phyloP scores from a whole-genome alignment of 2,113 vertebrate species.

The Brachyhypopomus gauderio region DNA sequence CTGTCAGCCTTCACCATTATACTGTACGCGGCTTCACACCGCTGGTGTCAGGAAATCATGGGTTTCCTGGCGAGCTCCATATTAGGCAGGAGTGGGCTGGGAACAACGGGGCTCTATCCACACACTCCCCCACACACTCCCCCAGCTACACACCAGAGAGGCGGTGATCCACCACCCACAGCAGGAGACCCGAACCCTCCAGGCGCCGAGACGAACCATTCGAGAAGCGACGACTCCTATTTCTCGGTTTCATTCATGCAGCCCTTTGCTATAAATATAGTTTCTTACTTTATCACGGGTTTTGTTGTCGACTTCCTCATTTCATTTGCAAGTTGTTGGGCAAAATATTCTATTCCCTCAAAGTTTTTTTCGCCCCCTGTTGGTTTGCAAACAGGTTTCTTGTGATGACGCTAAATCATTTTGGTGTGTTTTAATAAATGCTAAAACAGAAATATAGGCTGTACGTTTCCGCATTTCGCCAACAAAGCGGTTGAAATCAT shows the following conservation, averaged over 20 bases:
- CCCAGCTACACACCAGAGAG: conserved; percentile 17
- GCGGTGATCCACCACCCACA: conserved; percentile 17
- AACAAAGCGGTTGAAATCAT: neutral
- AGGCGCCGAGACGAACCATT: neutral
- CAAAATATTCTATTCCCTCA: too few relatives aligned
- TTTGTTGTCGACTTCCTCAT: too few relatives aligned
- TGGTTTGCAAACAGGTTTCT: too few relatives aligned
- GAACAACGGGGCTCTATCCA: conserved; percentile 63
- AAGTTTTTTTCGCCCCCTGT: too few relatives aligned
- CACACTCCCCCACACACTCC: too few relatives aligned
- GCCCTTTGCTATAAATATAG: neutral
- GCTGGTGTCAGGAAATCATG: conserved; percentile 56
- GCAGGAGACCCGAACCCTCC: neutral
- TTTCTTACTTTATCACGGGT: too few relatives aligned
- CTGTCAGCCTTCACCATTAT: conserved; percentile 28
- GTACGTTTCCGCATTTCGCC: neutral
- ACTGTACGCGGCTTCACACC: conserved; percentile 20
- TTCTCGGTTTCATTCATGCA: neutral
- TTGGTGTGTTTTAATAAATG: too few relatives aligned
- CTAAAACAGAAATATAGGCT: too few relatives aligned
- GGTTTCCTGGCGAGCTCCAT: conserved; percentile 30
- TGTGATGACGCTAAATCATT: neutral
- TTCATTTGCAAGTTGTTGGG: too few relatives aligned
- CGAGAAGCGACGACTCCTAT: too few relatives aligned
- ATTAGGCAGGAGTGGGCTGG: conserved; percentile 62